phyloP scores from a whole-genome alignment of 2,797 vertebrate species.

The Mormyrops attenuatus region DNA sequence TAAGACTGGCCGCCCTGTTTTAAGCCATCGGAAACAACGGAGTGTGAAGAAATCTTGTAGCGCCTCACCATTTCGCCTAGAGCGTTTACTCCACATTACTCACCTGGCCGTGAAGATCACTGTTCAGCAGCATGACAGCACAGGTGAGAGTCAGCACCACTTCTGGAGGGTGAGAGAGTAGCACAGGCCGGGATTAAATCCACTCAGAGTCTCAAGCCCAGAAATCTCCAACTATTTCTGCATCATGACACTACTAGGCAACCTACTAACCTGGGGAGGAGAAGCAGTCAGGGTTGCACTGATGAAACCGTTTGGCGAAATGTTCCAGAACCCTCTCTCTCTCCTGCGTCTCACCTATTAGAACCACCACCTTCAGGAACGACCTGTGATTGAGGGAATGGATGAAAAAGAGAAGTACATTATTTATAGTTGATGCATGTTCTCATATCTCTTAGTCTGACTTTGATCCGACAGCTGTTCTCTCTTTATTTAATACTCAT shows the following conservation, averaged over 20 bases:
- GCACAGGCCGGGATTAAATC: neutral
- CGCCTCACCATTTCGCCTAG: neutral
- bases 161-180: constrained; percentile 50
- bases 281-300: constrained; percentile 69
- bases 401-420: neutral
- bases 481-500: neutral
- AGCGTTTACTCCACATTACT: neutral
- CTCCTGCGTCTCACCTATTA: constrained; percentile 88
- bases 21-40: neutral
- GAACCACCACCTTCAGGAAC: constrained; percentile 78
- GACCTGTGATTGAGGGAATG: constrained; percentile 48
- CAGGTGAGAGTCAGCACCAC: constrained; percentile 78
- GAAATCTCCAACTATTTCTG: neutral
- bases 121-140: constrained; percentile 89
- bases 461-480: neutral
- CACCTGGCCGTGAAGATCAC: constrained; percentile 80
- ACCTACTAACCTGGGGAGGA: constrained; percentile 60
- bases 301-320: constrained; percentile 73
- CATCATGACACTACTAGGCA: neutral
- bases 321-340: constrained; percentile 80
- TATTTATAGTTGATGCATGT: neutral
- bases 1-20: neutral
- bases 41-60: neutral
- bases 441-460: neutral
- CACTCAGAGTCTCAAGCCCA: neutral